A percentile compares a stretch with the other conserved stretches of the same genome.
Conservation (phyloP, 2,888 invertebrate genomes). For the Philereme transversata region DNA sequence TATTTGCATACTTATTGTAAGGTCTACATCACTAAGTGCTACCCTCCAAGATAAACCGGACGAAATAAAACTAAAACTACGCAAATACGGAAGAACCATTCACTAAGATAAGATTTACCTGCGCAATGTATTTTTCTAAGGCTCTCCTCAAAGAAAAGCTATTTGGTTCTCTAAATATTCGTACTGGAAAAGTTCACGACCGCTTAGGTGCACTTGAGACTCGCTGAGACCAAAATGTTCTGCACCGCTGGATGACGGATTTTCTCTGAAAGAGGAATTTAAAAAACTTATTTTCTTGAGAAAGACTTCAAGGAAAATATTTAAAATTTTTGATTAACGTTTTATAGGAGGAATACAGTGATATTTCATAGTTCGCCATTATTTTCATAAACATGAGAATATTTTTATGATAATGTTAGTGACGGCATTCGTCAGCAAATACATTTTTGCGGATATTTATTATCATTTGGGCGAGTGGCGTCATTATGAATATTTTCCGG, state of each 20-base stretch:
- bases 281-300: constrained; percentile 32
- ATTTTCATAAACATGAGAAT: constrained; percentile 48
- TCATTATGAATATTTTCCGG: constrained; percentile 21
- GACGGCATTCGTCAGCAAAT: constrained; percentile 34
- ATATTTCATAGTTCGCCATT: constrained; percentile 32
- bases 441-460: constrained; percentile 19
- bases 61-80: constrained; percentile 35
- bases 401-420: constrained; percentile 50
- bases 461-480: constrained; percentile 21
- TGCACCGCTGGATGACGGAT: constrained; percentile 51
- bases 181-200: constrained; percentile 52
- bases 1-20: constrained; percentile 27
- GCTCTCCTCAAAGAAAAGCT: constrained; percentile 35
- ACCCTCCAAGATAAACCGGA: constrained; percentile 16
- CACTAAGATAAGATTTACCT: constrained; percentile 35
- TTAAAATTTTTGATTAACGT: constrained; percentile 23
- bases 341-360: constrained; percentile 19
- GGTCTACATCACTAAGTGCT: constrained; percentile 19
- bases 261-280: constrained; percentile 51
- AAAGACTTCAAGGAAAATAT: constrained; percentile 27
- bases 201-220: constrained; percentile 59
- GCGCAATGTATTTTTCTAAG: constrained; percentile 34
- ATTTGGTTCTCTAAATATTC: constrained; percentile 42
- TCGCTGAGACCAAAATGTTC: constrained; percentile 56
- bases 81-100: constrained; percentile 22